These are phyloP conservation scores for Sarcophaga bullata DNA, from an alignment of 1,140 invertebrate species.

Conservation along the genomic window DNA sequence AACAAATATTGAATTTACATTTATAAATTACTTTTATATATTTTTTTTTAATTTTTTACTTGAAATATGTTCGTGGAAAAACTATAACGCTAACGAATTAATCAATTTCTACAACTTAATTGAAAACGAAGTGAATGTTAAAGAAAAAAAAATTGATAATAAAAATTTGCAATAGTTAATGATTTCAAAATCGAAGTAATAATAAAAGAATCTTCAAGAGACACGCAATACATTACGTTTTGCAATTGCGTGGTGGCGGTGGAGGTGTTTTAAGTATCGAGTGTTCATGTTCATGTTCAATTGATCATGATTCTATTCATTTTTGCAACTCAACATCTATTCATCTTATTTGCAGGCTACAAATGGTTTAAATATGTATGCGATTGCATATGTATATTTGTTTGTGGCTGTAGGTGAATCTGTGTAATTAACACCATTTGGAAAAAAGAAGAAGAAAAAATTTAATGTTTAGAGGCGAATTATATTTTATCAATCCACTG, in stretches of 20 bases:
- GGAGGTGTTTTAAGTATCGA: background rate
- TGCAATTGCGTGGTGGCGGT: background rate
- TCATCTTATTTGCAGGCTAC: background rate
- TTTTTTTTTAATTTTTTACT: background rate
- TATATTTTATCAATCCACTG: background rate
- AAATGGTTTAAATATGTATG: background rate
- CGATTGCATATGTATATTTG: background rate
- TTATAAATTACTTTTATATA: no score
- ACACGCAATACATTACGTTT: background rate
- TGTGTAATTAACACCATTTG: slow-evolving; percentile 4
- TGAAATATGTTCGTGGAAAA: background rate
- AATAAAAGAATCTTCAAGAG: background rate
- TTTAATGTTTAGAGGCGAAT: background rate
- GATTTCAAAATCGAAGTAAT: background rate
- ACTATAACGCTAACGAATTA: slow-evolving; percentile 9
- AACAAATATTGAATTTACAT: no score
- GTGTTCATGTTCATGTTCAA: slow-evolving; percentile 14
- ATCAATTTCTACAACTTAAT: background rate
- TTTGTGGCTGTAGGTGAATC: background rate
- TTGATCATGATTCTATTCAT: background rate
- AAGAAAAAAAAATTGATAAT: background rate
- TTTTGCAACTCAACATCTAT: background rate
- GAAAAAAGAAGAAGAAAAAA: no score
- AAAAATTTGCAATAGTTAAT: background rate
- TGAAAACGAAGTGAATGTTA: background rate